Conservation (phyloP, 2,113 vertebrate genomes). For the Dromaius novaehollandiae region DNA sequence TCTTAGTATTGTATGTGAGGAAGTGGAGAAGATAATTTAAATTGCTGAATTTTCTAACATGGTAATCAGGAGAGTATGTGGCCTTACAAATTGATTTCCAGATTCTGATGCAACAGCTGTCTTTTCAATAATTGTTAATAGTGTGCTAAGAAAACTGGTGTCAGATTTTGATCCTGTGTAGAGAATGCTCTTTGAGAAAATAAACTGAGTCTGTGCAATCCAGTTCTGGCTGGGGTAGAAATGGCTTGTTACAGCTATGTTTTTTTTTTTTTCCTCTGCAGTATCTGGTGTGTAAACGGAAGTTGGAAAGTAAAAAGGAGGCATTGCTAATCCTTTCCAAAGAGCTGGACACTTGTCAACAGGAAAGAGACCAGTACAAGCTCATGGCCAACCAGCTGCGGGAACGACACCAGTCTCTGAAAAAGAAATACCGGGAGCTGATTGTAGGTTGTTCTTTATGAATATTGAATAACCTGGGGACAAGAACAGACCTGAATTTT, state of each 20-base stretch:
- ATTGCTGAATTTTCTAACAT: neutral
- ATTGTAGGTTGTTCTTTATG: slow-evolving; percentile 81
- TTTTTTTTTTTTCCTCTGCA: slow-evolving; percentile 46
- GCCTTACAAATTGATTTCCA: neutral
- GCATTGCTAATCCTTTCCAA: slow-evolving; percentile 95
- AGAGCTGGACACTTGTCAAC: slow-evolving; percentile 95
- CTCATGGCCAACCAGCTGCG: slow-evolving; percentile 98
- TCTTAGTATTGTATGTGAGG: neutral
- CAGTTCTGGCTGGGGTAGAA: neutral
- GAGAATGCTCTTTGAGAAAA: neutral
- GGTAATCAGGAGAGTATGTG: neutral
- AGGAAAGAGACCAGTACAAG: slow-evolving; percentile 96
- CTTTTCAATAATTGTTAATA: neutral
- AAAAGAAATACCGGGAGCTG: slow-evolving; percentile 94
- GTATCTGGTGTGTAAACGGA: slow-evolving; percentile 94
- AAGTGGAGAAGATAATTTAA: neutral
- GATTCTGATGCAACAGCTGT: neutral
- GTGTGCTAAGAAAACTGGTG: neutral
- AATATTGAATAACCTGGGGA: neutral
- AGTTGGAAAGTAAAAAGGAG: slow-evolving; percentile 96
- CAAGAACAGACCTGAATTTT: neutral
- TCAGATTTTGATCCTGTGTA: neutral
- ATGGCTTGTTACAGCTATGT: neutral
- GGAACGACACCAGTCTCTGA: slow-evolving; percentile 92
- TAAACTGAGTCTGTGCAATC: neutral